Percentiles rank a stretch among this genome's conserved stretches.
These are phyloP conservation scores for Myotis lucifugus DNA, from an alignment of 2,113 vertebrate species.

Conservation along the genomic window DNA sequence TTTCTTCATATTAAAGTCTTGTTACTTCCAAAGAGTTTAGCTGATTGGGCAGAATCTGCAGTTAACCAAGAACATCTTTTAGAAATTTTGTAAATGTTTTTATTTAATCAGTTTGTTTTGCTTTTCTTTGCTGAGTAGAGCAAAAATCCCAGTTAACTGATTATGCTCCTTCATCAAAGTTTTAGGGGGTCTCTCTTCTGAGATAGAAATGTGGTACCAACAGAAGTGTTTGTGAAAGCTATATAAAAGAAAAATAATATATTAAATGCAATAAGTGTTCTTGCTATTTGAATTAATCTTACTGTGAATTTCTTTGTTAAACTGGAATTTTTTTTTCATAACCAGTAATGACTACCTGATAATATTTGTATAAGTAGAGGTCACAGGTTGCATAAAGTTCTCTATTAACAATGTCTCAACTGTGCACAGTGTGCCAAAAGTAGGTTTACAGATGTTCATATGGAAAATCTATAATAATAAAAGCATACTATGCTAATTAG, in stretches of 20 bases:
- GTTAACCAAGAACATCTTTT: neutral
- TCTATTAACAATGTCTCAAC: neutral
- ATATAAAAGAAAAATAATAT: neutral
- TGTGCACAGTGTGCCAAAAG: neutral
- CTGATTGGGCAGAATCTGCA: slow-evolving; percentile 18
- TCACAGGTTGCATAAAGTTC: neutral
- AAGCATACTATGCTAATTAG: too few species aligned
- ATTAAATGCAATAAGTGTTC: neutral
- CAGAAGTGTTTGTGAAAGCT: slow-evolving; percentile 27
- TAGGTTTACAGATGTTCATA: too few species aligned
- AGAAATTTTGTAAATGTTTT: neutral
- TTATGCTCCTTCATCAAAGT: neutral
- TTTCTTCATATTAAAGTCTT: slow-evolving; percentile 45
- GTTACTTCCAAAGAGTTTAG: neutral
- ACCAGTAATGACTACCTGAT: neutral
- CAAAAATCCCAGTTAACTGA: slow-evolving; percentile 44
- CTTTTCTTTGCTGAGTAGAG: slow-evolving; percentile 48
- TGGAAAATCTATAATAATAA: too few species aligned
- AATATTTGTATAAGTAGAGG: neutral
- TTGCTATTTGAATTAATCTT: neutral
- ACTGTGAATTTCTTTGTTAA: slow-evolving; percentile 15
- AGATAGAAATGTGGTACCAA: neutral
- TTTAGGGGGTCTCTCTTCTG: neutral
- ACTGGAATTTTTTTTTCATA: neutral
- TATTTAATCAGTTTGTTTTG: slow-evolving; percentile 45